Base-by-base conservation (phyloP, 2,797 vertebrate genomes). In the Galagoides demidoff region DNA sequence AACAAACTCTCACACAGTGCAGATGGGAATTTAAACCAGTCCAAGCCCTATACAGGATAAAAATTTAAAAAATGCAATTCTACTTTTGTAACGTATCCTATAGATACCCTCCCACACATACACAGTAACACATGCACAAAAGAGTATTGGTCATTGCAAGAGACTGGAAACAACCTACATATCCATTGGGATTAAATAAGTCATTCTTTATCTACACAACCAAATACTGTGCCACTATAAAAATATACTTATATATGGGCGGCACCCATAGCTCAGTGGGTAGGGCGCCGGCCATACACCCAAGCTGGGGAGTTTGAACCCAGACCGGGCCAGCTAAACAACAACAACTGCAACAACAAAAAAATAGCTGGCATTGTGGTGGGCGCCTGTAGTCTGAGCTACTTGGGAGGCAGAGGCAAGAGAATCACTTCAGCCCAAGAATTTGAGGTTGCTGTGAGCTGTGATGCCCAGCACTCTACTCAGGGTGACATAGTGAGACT, bases 151-250 rank as follows among this genome's bases (percentile, higher is more conserved):
- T 88, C 20, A 16, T 79, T 64, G 19, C 13, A 55, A 66, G 63
- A 94, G 23, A 85, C 25, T 71, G 17, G 5, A 90, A 90, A 59
- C 27, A 70, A 84, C 22, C 27, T 83, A 92, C 90, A 93, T 49
- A 88, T 16, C 59, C 63, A 68, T 1, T 94, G 82, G 37, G 55
- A 61, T 57, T 63, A 85, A 89, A 27, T 78, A 77, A 88, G 52
- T 70, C n/a, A 87, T 81, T 82, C 45, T 29, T 85, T 4, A 90
- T 31, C 43, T 49, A 79, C n/a, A 81, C 7, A 71, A 55, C 74
- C 45, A 78, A n/a, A 71, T 57, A 61, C n/a, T 76, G 52, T 37
- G 3, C 43, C 83, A 85, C n/a, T 55, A 43, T 27, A 92, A 85
- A 81, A 95, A 70, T 52, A 52, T 52, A 52, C 16, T 52, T 52